Conservation (phyloP, 2,113 vertebrate genomes). For the Serilophus lunatus region DNA sequence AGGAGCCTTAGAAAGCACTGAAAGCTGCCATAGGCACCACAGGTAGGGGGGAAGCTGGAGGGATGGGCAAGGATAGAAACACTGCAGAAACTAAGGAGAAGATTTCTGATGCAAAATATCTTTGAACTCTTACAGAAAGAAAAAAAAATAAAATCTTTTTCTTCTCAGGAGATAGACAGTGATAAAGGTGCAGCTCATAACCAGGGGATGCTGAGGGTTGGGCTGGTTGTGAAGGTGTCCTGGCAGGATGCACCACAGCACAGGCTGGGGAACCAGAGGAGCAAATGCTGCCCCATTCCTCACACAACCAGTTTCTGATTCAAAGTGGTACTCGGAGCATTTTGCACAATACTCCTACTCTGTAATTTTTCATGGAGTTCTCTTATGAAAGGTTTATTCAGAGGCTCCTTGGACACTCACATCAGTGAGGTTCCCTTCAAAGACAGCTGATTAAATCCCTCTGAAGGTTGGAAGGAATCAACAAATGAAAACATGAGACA, state of each 20-base stretch:
- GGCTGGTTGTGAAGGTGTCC: background rate
- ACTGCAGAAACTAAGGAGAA: background rate
- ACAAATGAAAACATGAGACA: background rate
- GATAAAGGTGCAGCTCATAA: background rate
- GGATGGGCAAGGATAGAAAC: background rate
- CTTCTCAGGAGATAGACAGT: background rate
- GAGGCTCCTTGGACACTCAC: slow-evolving; percentile 1
- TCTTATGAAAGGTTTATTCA: background rate
- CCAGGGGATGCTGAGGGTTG: background rate
- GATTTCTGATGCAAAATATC: background rate
- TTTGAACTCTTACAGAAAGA: background rate
- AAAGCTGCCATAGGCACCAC: background rate
- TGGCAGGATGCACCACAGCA: accelerated
- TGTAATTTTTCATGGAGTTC: background rate
- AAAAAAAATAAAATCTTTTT: background rate
- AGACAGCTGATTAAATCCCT: background rate
- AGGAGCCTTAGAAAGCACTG: background rate
- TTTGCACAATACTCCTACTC: background rate
- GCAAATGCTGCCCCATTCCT: background rate
- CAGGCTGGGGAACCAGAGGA: background rate
- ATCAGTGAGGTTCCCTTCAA: background rate
- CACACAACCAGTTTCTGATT: background rate
- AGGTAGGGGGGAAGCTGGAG: background rate
- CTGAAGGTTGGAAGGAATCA: background rate
- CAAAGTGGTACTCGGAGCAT: background rate